Evolutionary conservation across 2,113 vertebrate species (phyloP), one percentile per base, ranked within the genome.

Genomic region (Talpa occidentalis): DNA sequence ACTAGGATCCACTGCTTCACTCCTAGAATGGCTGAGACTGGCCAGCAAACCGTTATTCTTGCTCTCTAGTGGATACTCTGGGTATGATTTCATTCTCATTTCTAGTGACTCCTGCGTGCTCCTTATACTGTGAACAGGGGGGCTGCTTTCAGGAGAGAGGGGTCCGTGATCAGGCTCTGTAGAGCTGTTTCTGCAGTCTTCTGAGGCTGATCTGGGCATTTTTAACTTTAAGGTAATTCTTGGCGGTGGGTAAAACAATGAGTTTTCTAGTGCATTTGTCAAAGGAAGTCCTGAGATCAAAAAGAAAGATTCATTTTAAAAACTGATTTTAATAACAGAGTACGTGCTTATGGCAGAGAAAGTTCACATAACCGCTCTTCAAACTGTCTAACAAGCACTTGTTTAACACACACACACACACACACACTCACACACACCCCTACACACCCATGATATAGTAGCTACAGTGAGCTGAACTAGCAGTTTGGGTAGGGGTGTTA

Each of bases 151-250:
- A 66, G 98, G 98, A 96, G 99, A 99, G 44, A 99, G 98, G 0
- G 98, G 98, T 70, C 98, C 99, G 21, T 98, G 99, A 30, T 98
- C 98, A 59, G 98, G 97, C 96, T 99, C 99, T 95, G 98, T 90
- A 0, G 98, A 98, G 93, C 97, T 98, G 80, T 97, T 98, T 97
- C 97, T 99, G 97, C 98, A 98, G 35, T 99, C 99, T 93, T 99
- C 99, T 21, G 98, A 59, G 40, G 98, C 97, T 74, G 98, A 98
- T 98, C 98, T 99, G 96, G 99, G 99, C 99, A 99, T 99, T 98
- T 99, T 99, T 93, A 99, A 98, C 97, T 99, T 99, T 83, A 99
- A 98, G n/a, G 99, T 99, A 96, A 99, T 99, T 98, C 99, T 98
- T 14, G 99, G 99, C 97, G 99, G 99, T 94, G 99, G 98, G 84